These are phyloP conservation scores for Ascidia mentula DNA, from an alignment of 23 tunicate genomes.

Conservation along the genomic window DNA sequence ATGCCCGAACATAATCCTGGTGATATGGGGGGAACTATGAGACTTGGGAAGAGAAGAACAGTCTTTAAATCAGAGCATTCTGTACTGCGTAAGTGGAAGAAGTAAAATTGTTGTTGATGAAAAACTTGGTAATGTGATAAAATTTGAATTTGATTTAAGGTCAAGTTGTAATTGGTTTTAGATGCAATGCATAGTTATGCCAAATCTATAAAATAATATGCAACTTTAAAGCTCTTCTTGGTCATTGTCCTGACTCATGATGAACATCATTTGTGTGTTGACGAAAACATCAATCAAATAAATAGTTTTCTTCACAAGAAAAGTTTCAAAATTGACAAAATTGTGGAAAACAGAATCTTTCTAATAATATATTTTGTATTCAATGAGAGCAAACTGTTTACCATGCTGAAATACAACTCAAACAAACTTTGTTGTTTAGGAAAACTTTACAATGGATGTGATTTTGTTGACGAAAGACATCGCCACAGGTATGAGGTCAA, in stretches of 20 bases:
- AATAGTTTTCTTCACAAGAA: too few species aligned
- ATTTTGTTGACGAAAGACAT: constrained; percentile 81
- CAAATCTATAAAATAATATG: background rate
- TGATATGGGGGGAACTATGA: constrained; percentile 98
- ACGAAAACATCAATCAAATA: too few species aligned
- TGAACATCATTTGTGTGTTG: too few species aligned
- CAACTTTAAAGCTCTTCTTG: too few species aligned
- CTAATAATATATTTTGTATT: too few species aligned
- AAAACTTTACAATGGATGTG: constrained; percentile 56
- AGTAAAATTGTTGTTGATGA: too few species aligned
- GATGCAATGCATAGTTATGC: background rate
- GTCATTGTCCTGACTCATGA: too few species aligned
- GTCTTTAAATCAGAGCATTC: constrained; percentile 64
- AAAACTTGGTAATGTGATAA: too few species aligned
- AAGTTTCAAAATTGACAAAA: too few species aligned
- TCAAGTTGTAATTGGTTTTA: background rate
- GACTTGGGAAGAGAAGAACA: constrained; percentile 83
- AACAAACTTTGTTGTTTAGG: constrained; percentile 21
- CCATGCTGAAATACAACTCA: background rate
- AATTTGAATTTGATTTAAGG: too few species aligned
- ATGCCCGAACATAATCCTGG: constrained; percentile 94
- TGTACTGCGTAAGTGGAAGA: constrained; percentile 37
- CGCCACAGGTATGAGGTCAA: constrained; percentile 97
- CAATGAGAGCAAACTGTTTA: too few species aligned
- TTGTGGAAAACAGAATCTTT: too few species aligned